phyloP scores from a whole-genome alignment of 2,888 invertebrate genomes.

The Synanthedon vespiformis region DNA sequence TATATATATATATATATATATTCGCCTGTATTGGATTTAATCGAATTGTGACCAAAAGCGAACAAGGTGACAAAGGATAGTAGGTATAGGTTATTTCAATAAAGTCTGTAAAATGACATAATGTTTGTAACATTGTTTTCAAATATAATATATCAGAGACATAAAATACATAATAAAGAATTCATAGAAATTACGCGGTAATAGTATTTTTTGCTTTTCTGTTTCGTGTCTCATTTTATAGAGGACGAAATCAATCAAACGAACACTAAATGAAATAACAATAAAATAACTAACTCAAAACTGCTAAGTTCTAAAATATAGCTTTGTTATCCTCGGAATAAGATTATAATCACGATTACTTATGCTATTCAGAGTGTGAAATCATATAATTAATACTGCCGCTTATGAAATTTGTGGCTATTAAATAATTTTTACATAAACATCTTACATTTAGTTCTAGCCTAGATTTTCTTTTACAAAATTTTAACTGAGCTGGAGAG shows the following conservation, averaged over 20 bases:
- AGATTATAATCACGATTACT: constrained; percentile 9
- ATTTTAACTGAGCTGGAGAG: no score
- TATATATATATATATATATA: no score
- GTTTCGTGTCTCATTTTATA: background rate
- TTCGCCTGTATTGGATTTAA: no score
- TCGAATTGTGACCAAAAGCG: no score
- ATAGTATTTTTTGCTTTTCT: background rate
- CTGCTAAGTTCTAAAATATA: no score
- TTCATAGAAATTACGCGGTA: background rate
- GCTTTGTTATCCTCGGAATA: constrained; percentile 9
- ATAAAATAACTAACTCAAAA: no score
- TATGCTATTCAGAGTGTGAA: constrained; percentile 25
- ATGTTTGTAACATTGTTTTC: background rate
- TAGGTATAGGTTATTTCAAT: no score
- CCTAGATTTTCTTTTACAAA: no score
- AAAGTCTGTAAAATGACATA: no score
- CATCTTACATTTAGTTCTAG: background rate
- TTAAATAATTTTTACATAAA: constrained; percentile 7
- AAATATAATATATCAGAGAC: background rate
- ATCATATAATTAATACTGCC: constrained; percentile 12
- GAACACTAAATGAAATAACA: no score
- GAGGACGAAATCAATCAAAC: background rate
- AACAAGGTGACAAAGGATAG: no score
- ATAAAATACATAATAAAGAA: background rate
- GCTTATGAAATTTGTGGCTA: constrained; percentile 10